Base-by-base conservation (phyloP, 2,113 vertebrate species). In the Carlito syrichta region DNA sequence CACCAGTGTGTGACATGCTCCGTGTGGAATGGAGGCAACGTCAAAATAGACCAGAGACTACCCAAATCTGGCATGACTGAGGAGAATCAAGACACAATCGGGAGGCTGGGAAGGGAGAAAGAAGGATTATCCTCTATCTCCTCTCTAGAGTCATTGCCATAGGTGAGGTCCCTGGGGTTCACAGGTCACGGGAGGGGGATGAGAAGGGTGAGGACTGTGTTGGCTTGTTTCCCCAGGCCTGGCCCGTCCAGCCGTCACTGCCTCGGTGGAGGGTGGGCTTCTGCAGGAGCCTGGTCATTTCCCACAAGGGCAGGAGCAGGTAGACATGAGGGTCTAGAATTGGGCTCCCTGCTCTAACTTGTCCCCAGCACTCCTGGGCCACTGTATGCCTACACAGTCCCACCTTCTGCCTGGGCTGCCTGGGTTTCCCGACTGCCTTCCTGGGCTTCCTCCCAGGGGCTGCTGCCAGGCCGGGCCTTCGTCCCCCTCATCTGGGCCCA, bases 1-100 rank as follows among this genome's bases (percentile, higher is more conserved):
- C 6, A n/a, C 6, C 38, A 17, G 43, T 48, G 32, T 30, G 11
- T 69, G 23, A 17, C 0, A 5, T 1, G 1, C 25, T 76, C 8
- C 38, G 1, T 16, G 16, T 5, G 5, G 25, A 79, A 86, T n/a
- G 20, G n/a, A 30, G 27, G 0, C 1, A 13, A 3, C 30, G 38
- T n/a, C 20, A 8, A 58, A 74, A 16, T 16, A n/a, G 52, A n/a
- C 30, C 9, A 30, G 71, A 69, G 25, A 54, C 5, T 9, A 6
- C 27, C 23, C 25, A 66, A 14, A 11, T 60, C 27, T 20, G 69
- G 40, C 7, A 20, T 0, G 19, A 52, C 0, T 20, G 14, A 73
- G 62, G 32, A 78, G 66, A 56, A 38, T 60, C 16, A 91, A 85
- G 40, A 17, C 13, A 40, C 63, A n/a, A 38, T 5, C 56, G 73